Evolutionary conservation across 2,113 vertebrate species (phyloP), one percentile per base, ranked within the genome.

Genomic region (Platichthys stellatus): DNA sequence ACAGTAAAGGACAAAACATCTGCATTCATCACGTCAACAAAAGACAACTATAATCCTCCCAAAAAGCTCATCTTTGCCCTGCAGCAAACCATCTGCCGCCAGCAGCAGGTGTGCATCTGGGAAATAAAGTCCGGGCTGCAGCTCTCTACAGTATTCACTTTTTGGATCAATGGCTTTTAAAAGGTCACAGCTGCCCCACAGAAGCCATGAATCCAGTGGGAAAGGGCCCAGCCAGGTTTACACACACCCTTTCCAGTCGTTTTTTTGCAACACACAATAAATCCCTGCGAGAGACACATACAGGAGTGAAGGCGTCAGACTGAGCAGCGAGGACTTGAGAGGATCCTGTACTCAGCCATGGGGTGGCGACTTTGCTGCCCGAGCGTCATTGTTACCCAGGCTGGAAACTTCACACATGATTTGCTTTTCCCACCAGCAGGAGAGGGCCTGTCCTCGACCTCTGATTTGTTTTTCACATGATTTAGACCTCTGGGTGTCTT

Each of bases 351-450:
- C 75, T 72, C 70, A 78, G 23, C 59, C 58, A 64, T 63, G 71
- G 87, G 80, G 73, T 66, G 84, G 74, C 70, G 53, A 51, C 81
- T 78, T 2, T 56, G 56, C 84, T 82, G 74, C 69, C 78, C 51
- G 51, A 73, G 66, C 66, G 85, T 87, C 88, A 89, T 86, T 88
- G 91, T 91, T 90, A 86, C 90, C 63, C 66, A 18, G 57, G 40
- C 74, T 72, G 63, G 87, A 84, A 85, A 78, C 83, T 83, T 74
- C 74, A 80, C 88, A 81, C 82, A 84, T 76, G 62, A 90, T 92
- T 92, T 92, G 85, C 88, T 89, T 90, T 93, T 92, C 90, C 86
- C 84, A 92, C 90, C 91, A 90, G 91, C 72, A 47, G 89, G 89
- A 88, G 63, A 64, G 57, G 51, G 71, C 80, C 71, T 59, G 56